These are phyloP conservation scores for Megathymus violae DNA, from an alignment of 1,140 invertebrate genomes.

Conservation along the genomic window DNA sequence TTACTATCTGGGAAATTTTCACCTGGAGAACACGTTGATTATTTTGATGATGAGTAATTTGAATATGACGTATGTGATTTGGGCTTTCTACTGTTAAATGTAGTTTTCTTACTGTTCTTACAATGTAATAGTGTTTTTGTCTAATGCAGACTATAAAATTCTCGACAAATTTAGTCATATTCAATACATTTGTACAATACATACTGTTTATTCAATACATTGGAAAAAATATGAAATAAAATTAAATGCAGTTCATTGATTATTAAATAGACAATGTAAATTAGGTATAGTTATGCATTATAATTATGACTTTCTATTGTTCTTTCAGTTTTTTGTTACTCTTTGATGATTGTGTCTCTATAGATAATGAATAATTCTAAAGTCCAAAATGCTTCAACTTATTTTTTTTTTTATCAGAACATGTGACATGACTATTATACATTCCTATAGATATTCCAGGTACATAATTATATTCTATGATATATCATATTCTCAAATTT, in stretches of 20 bases:
- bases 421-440: conserved; percentile 22
- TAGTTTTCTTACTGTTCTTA: conserved; percentile 54
- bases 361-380: too few species aligned
- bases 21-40: conserved; percentile 94
- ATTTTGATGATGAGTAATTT: conserved; percentile 87
- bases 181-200: too few species aligned
- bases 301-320: background rate
- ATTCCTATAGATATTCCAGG: conserved; percentile 31
- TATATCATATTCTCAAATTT: conserved; percentile 33
- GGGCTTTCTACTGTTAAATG: conserved; percentile 36
- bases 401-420: background rate
- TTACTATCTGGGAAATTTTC: conserved; percentile 89
- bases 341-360: conserved; percentile 12
- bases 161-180: background rate
- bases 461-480: conserved; percentile 14
- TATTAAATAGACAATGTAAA: conserved; percentile 20
- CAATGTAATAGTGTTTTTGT: conserved; percentile 32
- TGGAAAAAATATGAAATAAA: background rate
- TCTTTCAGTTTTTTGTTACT: background rate
- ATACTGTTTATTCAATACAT: conserved; percentile 19
- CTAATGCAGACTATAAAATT: conserved; percentile 7
- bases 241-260: conserved; percentile 22
- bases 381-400: background rate
- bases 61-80: background rate
- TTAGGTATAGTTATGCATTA: background rate